Conservation (phyloP, 2,888 invertebrate species). For the Altica lythri region DNA sequence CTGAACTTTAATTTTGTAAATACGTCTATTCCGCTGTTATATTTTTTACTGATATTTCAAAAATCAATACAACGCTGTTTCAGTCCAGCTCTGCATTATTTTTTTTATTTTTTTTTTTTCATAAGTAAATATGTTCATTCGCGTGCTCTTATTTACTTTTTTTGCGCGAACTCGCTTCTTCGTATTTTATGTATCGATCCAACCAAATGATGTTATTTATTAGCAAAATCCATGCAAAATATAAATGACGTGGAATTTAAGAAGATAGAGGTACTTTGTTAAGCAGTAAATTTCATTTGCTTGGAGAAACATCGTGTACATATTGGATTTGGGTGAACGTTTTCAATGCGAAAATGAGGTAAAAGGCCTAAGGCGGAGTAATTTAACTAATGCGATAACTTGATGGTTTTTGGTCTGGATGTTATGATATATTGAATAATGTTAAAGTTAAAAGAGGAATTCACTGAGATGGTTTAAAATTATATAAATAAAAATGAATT, state of each 20-base stretch:
- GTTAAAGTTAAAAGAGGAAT: too few species aligned
- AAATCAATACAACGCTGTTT: too few species aligned
- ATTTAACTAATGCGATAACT: slow-evolving; percentile 14
- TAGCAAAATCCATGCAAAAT: slow-evolving; percentile 34
- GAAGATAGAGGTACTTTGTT: slow-evolving; percentile 31
- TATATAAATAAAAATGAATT: too few species aligned
- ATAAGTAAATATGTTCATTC: slow-evolving; percentile 20
- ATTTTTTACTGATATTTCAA: too few species aligned
- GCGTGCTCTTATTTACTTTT: slow-evolving; percentile 24
- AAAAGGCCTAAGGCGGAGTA: background rate
- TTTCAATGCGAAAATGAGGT: slow-evolving; percentile 7
- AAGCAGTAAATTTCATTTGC: slow-evolving; percentile 20
- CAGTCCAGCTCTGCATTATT: background rate
- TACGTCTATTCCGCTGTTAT: too few species aligned
- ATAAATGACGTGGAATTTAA: slow-evolving; percentile 37
- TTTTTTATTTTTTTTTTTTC: background rate
- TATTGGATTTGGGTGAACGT: slow-evolving; percentile 8
- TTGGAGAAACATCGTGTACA: slow-evolving; percentile 7
- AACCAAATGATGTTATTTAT: slow-evolving; percentile 39
- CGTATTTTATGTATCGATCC: slow-evolving; percentile 27
- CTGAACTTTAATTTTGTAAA: too few species aligned
- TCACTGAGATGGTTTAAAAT: too few species aligned
- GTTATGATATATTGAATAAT: too few species aligned
- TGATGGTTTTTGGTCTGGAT: slow-evolving; percentile 4
- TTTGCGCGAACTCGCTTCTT: slow-evolving; percentile 6